These are phyloP conservation scores for Tiphia femorata DNA, from an alignment of 2,888 invertebrate species.

Conservation along the genomic window DNA sequence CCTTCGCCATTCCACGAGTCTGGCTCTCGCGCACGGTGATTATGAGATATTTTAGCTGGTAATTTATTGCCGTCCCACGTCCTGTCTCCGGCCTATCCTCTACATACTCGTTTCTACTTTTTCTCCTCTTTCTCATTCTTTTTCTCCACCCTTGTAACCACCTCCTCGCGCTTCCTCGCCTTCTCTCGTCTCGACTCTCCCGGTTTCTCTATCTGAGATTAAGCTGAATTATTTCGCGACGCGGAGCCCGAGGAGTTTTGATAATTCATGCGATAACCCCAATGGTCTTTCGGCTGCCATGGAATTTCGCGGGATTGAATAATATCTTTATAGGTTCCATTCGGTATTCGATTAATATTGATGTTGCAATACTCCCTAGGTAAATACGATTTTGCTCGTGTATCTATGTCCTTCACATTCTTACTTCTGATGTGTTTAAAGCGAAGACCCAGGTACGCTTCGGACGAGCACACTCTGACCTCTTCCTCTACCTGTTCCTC, in stretches of 20 bases:
- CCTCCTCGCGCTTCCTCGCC: not conserved
- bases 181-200: not conserved
- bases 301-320: too few species aligned
- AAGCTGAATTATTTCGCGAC: not conserved
- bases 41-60: slow-evolving; percentile 65
- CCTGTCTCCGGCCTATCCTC: slow-evolving; percentile 39
- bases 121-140: not conserved
- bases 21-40: slow-evolving; percentile 58
- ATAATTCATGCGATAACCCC: too few species aligned
- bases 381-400: too few species aligned
- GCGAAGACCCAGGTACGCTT: too few species aligned
- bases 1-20: slow-evolving; percentile 51
- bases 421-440: too few species aligned
- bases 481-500: too few species aligned
- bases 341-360: too few species aligned
- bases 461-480: too few species aligned
- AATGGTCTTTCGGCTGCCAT: too few species aligned
- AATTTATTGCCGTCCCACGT: slow-evolving; percentile 61
- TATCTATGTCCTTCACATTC: too few species aligned
- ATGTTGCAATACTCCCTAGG: too few species aligned
- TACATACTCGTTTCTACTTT: not conserved
- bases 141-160: not conserved
- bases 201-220: not conserved
- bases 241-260: slow-evolving; percentile 4
- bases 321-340: too few species aligned